These are phyloP conservation scores for Temnothorax unifasciatus DNA, from an alignment of 2,888 invertebrate species.

Conservation along the genomic window DNA sequence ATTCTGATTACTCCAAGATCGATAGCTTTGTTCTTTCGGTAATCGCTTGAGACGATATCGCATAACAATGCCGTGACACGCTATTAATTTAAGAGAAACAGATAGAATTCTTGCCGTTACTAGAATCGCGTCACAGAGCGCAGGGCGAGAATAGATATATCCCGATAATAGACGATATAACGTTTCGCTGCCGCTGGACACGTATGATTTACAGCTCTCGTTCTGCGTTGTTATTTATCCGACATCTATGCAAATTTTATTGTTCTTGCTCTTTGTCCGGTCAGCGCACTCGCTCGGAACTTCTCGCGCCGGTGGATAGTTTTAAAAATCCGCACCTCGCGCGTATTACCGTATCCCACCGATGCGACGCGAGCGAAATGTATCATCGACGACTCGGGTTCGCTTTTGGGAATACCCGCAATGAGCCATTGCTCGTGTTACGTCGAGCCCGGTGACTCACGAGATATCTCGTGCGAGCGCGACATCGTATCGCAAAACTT, in stretches of 20 bases:
- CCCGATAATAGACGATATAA: constrained; percentile 73
- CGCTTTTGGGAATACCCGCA: constrained; percentile 51
- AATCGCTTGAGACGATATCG: constrained; percentile 24
- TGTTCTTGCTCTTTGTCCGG: constrained; percentile 62
- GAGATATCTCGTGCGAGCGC: background rate
- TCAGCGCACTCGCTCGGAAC: constrained; percentile 25
- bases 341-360: constrained; percentile 58
- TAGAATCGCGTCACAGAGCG: constrained; percentile 17
- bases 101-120: constrained; percentile 33
- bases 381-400: constrained; percentile 39
- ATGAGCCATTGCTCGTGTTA: background rate
- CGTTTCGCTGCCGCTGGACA: constrained; percentile 59
- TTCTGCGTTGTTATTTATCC: constrained; percentile 53
- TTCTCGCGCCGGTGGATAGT: constrained; percentile 44
- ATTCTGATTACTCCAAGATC: constrained; percentile 26
- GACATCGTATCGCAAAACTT: background rate
- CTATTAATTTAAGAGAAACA: constrained; percentile 34
- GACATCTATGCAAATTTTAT: constrained; percentile 66
- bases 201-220: constrained; percentile 49
- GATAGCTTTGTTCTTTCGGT: constrained; percentile 35
- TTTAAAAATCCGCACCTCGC: constrained; percentile 66
- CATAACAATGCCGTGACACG: constrained; percentile 39
- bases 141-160: constrained; percentile 29
- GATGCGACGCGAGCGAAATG: constrained; percentile 62
- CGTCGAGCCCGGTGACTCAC: constrained; percentile 31